Percentiles rank a stretch among this genome's conserved stretches.
phyloP scores from a whole-genome alignment of 2,888 invertebrate genomes.

The Eupithecia tripunctaria region DNA sequence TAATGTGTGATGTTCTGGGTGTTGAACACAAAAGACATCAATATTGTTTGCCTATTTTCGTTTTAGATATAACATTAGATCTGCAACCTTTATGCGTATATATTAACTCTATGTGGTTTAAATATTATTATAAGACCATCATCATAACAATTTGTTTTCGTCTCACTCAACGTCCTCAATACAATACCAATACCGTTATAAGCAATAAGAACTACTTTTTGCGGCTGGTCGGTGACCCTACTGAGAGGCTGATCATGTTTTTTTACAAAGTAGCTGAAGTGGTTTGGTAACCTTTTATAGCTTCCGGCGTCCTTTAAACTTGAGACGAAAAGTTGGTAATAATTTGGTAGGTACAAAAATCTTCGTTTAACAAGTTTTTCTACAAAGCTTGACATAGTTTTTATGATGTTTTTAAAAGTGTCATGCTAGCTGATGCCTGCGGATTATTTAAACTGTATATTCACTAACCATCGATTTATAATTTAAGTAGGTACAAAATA shows the following conservation, averaged over 20 bases:
- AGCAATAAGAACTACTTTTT: constrained; percentile 63
- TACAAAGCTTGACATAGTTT: not conserved
- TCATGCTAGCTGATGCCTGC: not conserved
- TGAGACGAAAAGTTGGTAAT: not conserved
- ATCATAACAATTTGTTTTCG: constrained; percentile 53
- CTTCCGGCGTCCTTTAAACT: constrained; percentile 19
- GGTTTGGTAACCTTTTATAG: constrained; percentile 10
- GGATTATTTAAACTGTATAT: not conserved
- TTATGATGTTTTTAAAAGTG: not conserved
- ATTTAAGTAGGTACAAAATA: not conserved
- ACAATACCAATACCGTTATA: constrained; percentile 57
- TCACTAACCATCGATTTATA: not conserved
- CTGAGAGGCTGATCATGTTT: constrained; percentile 26
- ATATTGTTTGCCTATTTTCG: not conserved
- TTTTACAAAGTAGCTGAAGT: constrained; percentile 8
- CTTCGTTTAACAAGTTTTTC: not conserved
- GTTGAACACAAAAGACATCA: not conserved
- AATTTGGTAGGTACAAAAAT: not conserved
- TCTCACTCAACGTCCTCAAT: constrained; percentile 46
- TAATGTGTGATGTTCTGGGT: not conserved
- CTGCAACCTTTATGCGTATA: not conserved
- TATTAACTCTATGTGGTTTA: not conserved
- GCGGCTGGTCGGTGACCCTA: constrained; percentile 61
- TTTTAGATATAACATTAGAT: not conserved
- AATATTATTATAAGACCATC: not conserved